Evolutionary conservation across 1,140 invertebrate genomes (phyloP).

Genomic region (Scaptomyza graminum): DNA sequence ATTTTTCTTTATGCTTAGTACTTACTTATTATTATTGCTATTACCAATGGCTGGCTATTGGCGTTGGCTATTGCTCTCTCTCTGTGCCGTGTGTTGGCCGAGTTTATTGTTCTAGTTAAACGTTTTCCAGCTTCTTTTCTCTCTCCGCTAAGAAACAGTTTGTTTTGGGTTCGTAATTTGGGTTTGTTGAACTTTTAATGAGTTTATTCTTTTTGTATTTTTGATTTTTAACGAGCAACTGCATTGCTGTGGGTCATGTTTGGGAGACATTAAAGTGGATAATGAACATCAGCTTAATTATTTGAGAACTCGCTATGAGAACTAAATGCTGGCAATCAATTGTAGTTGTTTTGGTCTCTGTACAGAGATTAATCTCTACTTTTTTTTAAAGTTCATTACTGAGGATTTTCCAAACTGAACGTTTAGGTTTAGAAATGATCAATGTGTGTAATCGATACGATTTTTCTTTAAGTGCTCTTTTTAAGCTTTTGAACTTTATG

Average conservation of each 20-base stretch:
- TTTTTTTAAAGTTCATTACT: not conserved
- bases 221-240: slow-evolving; percentile 63
- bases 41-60: slow-evolving; percentile 31
- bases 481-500: slow-evolving; percentile 2
- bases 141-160: slow-evolving; percentile 41
- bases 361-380: not conserved
- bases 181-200: slow-evolving; percentile 76
- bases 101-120: slow-evolving; percentile 75
- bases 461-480: no score
- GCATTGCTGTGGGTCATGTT: slow-evolving; percentile 1
- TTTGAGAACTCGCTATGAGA: not conserved
- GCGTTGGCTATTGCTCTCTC: slow-evolving; percentile 7
- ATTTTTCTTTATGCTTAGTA: slow-evolving; percentile 65
- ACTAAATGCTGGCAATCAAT: slow-evolving; percentile 9
- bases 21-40: slow-evolving; percentile 44
- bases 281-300: slow-evolving; percentile 26
- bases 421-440: no score
- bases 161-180: slow-evolving; percentile 50
- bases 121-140: not conserved
- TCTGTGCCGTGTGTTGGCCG: slow-evolving; percentile 45
- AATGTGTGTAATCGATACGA: no score
- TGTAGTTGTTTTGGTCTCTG: not conserved
- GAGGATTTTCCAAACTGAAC: no score
- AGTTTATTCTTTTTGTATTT: slow-evolving; percentile 51
- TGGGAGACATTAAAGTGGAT: no score